phyloP scores from a whole-genome alignment of 30 jellyfish, hydroid and myxozoan genomes.

The Aurelia sp. region DNA sequence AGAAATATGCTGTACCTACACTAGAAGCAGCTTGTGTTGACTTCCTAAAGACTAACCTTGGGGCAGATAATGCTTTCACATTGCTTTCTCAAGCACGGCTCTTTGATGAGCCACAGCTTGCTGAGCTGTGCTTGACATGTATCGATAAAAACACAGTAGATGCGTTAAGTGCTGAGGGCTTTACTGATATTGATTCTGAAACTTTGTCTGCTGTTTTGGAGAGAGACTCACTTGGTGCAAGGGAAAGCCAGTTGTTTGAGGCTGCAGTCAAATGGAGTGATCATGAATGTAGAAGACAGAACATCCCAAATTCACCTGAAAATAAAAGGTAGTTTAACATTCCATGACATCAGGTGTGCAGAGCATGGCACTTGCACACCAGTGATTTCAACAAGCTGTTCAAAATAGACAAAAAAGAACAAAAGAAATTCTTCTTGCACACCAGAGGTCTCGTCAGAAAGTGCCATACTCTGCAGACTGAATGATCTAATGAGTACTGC shows the following conservation, averaged over 20 bases:
- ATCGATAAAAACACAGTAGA: slow-evolving; percentile 90
- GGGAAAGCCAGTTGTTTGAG: slow-evolving; percentile 94
- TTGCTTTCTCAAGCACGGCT: slow-evolving; percentile 92
- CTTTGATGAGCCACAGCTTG: slow-evolving; percentile 98
- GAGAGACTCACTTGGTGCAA: slow-evolving; percentile 95
- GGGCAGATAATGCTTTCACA: slow-evolving; percentile 97
- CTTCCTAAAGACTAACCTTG: slow-evolving; percentile 87
- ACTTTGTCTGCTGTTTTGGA: slow-evolving; percentile 83
- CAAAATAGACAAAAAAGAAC: too few species aligned
- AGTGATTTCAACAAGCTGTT: too few species aligned
- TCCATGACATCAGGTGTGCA: too few species aligned
- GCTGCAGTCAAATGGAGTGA: slow-evolving; percentile 97
- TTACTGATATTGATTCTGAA: slow-evolving; percentile 87
- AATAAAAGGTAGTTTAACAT: slow-evolving; percentile 73
- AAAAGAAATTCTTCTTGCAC: too few species aligned
- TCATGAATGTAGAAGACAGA: slow-evolving; percentile 91
- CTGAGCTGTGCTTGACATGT: slow-evolving; percentile 93
- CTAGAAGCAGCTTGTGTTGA: slow-evolving; percentile 96
- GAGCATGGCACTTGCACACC: too few species aligned
- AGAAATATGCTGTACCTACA: slow-evolving; percentile 94
- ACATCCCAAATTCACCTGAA: slow-evolving; percentile 74
- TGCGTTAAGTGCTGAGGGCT: slow-evolving; percentile 94
- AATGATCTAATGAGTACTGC: too few species aligned
- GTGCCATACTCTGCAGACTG: too few species aligned
- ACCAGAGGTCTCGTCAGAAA: too few species aligned